A percentile compares a stretch with the other conserved stretches of the same genome.
Conservation (phyloP, 2,797 vertebrate genomes). For the Diglossa cyanea region DNA sequence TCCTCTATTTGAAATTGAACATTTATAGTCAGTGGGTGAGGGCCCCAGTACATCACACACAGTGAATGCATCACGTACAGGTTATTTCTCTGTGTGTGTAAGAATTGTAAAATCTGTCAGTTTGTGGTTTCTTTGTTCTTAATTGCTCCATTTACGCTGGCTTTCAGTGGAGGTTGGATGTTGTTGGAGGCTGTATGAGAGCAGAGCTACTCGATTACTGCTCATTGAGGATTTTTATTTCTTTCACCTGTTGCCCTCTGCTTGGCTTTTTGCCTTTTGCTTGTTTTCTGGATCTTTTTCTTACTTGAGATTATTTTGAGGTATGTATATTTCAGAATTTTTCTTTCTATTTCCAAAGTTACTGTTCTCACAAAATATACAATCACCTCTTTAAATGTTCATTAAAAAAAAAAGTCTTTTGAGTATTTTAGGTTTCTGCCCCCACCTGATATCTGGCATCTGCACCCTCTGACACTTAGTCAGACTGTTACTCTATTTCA, state of each 20-base stretch:
- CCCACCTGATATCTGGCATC: neutral
- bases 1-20: neutral
- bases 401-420: rapidly evolving
- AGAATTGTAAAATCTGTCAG: neutral
- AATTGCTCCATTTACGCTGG: neutral
- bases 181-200: neutral
- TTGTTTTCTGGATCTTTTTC: neutral
- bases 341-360: neutral
- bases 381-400: neutral
- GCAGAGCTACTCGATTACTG: neutral
- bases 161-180: neutral
- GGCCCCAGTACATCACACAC: neutral
- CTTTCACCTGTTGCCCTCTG: neutral
- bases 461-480: neutral
- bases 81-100: neutral
- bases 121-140: constrained; percentile 27
- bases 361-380: neutral
- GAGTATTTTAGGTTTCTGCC: neutral
- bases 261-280: neutral
- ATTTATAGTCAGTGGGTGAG: rapidly evolving
- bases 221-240: neutral
- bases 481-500: neutral
- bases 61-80: neutral
- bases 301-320: neutral
- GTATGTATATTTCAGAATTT: neutral